Evolutionary conservation across 53 echinoderm and acorn worm species (phyloP).

Genomic region (Pentamera pediparva): DNA sequence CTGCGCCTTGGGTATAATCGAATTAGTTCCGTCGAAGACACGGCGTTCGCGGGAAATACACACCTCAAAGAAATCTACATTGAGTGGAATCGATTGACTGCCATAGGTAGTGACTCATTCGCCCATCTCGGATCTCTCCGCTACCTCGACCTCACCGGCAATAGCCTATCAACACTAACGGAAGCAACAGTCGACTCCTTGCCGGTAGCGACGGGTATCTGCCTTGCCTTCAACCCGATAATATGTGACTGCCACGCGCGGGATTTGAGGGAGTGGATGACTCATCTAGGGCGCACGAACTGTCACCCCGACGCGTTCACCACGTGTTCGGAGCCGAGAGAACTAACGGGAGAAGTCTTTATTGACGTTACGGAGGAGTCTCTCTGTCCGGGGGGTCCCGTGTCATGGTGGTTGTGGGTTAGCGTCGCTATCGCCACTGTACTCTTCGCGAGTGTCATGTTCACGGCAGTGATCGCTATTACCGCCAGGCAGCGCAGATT

Average conservation of each 20-base stretch:
- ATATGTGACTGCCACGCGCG: neutral
- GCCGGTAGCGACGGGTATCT: neutral
- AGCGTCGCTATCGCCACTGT: no score
- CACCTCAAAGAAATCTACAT: neutral
- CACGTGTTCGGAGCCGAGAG: neutral
- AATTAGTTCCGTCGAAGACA: neutral
- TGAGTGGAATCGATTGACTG: neutral
- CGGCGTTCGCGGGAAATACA: neutral
- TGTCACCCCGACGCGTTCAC: neutral
- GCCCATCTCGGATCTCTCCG: neutral
- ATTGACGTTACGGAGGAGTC: neutral
- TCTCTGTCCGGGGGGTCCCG: neutral
- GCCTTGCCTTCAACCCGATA: conserved; percentile 4
- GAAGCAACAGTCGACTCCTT: neutral
- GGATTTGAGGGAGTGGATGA: neutral
- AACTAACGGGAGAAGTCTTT: neutral
- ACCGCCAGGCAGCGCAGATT: no score
- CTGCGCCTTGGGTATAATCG: neutral
- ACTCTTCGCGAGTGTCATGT: no score
- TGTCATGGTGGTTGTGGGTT: no score
- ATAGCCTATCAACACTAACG: neutral
- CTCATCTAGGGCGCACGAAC: neutral
- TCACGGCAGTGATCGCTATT: no score
- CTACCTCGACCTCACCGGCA: conserved; percentile 9
- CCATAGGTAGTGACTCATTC: neutral